Evolutionary conservation across 64 coral and sea anemone species (phyloP).

Genomic region (Anthopleura sola): DNA sequence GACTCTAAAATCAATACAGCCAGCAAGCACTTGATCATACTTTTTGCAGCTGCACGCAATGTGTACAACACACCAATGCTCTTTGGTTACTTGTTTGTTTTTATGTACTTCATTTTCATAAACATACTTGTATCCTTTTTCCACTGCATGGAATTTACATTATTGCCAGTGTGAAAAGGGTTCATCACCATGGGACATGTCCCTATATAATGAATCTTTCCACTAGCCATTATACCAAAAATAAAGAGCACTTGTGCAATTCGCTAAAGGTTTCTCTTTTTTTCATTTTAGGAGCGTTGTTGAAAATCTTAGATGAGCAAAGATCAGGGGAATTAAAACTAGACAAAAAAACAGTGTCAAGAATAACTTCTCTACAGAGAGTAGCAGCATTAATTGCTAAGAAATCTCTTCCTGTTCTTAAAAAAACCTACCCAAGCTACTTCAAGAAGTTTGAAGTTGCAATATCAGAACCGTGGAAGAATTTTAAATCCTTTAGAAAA

Average conservation of each 20-base stretch:
- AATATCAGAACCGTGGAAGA: conserved; percentile 67
- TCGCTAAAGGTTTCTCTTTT: too few species aligned
- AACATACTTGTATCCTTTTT: too few species aligned
- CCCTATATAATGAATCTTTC: too few species aligned
- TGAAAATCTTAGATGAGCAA: conserved; percentile 54
- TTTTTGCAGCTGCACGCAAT: not conserved
- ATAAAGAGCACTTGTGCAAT: too few species aligned
- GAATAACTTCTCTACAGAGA: conserved; percentile 39
- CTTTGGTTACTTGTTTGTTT: too few species aligned
- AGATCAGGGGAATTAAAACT: conserved; percentile 33
- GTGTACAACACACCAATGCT: too few species aligned
- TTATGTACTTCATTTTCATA: too few species aligned
- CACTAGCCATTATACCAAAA: too few species aligned
- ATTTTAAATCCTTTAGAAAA: conserved; percentile 77
- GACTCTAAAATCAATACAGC: not conserved
- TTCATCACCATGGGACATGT: too few species aligned
- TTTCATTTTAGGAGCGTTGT: conserved; percentile 53
- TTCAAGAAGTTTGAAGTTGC: conserved; percentile 71
- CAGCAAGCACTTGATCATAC: not conserved
- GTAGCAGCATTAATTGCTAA: conserved; percentile 47
- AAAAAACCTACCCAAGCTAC: conserved; percentile 25
- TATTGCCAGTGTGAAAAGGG: too few species aligned
- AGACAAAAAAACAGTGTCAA: conserved; percentile 7
- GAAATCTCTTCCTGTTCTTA: conserved; percentile 57
- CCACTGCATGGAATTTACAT: too few species aligned